phyloP scores from a whole-genome alignment of 2,888 invertebrate genomes.

The Melanostoma scalare region DNA sequence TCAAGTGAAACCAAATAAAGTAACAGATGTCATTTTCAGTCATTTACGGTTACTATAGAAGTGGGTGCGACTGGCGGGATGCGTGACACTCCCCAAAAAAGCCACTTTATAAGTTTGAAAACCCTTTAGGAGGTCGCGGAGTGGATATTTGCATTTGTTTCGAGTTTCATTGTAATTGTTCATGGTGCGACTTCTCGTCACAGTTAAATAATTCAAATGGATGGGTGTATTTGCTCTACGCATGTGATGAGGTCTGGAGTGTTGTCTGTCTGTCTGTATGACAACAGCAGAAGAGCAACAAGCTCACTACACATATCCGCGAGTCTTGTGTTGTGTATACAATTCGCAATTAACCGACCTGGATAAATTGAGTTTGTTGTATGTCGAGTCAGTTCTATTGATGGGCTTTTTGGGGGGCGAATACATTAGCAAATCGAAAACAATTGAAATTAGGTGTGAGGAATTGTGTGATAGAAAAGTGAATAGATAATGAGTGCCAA shows the following conservation, averaged over 20 bases:
- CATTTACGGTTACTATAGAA: constrained; percentile 17
- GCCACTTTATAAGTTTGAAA: constrained; percentile 16
- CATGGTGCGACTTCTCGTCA: constrained; percentile 63
- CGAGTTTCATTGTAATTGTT: constrained; percentile 56
- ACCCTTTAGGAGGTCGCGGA: neutral
- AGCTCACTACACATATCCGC: constrained; percentile 5
- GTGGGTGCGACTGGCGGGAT: constrained; percentile 45
- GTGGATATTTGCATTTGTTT: constrained; percentile 62
- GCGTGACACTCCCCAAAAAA: constrained; percentile 38
- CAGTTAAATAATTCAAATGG: constrained; percentile 59
- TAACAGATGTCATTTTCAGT: constrained; percentile 69
- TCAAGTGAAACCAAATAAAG: constrained; percentile 55
- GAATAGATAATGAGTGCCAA: constrained; percentile 47
- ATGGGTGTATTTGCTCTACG: neutral
- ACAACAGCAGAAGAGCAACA: constrained; percentile 65
- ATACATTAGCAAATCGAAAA: constrained; percentile 65
- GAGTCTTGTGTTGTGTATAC: constrained; percentile 25
- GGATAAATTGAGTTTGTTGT: constrained; percentile 54
- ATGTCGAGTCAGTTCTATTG: constrained; percentile 22
- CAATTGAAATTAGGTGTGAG: constrained; percentile 48
- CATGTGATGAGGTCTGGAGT: constrained; percentile 27
- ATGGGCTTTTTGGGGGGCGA: constrained; percentile 29
- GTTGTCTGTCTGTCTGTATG: constrained; percentile 41
- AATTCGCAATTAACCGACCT: constrained; percentile 70
- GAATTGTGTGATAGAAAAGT: constrained; percentile 25